These are phyloP conservation scores for Nerophis lumbriciformis DNA, from an alignment of 2,113 vertebrate genomes.

Conservation along the genomic window DNA sequence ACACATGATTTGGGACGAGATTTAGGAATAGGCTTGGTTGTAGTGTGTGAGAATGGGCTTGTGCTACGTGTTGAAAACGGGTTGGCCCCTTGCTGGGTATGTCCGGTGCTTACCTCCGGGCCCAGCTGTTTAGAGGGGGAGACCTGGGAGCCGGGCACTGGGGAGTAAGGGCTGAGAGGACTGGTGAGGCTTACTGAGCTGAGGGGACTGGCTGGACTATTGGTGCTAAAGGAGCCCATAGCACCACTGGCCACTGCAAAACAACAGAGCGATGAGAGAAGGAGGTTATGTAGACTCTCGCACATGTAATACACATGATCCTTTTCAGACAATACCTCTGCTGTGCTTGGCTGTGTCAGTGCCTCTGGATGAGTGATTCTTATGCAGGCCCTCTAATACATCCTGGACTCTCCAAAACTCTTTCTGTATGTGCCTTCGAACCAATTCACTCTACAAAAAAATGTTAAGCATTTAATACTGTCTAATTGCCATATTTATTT, in stretches of 20 bases:
- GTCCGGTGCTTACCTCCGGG: conserved; percentile 80
- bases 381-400: conserved; percentile 90
- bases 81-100: conserved; percentile 44
- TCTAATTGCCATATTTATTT: too few species aligned
- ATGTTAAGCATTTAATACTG: background rate
- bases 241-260: conserved; percentile 75
- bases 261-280: background rate
- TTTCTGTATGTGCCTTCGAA: conserved; percentile 89
- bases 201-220: conserved; percentile 93
- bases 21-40: conserved; percentile 20
- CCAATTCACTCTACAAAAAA: conserved; percentile 79
- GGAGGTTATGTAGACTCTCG: background rate
- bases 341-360: conserved; percentile 90
- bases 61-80: conserved; percentile 10
- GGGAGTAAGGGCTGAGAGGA: conserved; percentile 91
- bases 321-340: conserved; percentile 69
- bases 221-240: conserved; percentile 86
- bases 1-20: conserved; percentile 28
- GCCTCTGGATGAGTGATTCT: conserved; percentile 86
- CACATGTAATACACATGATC: background rate
- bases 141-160: conserved; percentile 83
- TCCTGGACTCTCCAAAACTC: conserved; percentile 97
- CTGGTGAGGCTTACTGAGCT: conserved; percentile 94
- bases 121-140: conserved; percentile 86
- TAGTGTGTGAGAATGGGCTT: conserved; percentile 1